Evolutionary conservation across 2,797 vertebrate species (phyloP).

Genomic region (Gouania willdenowi): DNA sequence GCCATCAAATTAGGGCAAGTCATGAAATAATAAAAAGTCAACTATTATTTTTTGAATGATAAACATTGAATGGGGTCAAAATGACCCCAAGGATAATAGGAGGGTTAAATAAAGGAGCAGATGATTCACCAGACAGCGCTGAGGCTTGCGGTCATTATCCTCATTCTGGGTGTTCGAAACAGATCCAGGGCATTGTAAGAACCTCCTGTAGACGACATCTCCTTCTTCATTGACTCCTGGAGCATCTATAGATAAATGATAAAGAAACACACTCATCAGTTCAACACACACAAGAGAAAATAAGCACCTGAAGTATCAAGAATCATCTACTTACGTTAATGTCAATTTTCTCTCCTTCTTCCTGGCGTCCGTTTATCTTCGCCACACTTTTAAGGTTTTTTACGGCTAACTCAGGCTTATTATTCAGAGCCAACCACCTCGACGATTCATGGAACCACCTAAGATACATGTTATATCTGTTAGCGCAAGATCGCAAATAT

Average conservation of each 20-base stretch:
- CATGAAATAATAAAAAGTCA: no score
- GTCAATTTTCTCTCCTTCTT: conserved; percentile 73
- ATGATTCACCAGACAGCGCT: conserved; percentile 77
- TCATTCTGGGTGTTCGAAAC: conserved; percentile 76
- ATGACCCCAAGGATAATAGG: no score
- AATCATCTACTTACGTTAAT: conserved; percentile 49
- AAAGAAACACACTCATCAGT: neutral
- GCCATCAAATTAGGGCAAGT: no score
- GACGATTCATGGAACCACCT: conserved; percentile 88
- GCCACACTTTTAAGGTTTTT: conserved; percentile 77
- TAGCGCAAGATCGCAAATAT: neutral
- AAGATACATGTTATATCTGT: conserved; percentile 5
- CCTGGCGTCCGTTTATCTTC: conserved; percentile 63
- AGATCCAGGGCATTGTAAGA: conserved; percentile 74
- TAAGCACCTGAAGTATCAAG: neutral
- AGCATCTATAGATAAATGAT: conserved; percentile 62
- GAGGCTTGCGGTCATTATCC: conserved; percentile 75
- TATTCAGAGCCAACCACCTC: conserved; percentile 81
- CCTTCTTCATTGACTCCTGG: conserved; percentile 78
- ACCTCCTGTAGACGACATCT: conserved; percentile 64
- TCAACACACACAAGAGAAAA: neutral
- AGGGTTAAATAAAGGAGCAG: no score
- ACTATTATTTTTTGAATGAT: no score
- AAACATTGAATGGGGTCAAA: no score
- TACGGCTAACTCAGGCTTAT: conserved; percentile 72